A percentile compares a stretch with the other conserved stretches of the same genome.
Conservation (phyloP, 2,113 vertebrate species). For the Phylloscopus trochiloides region DNA sequence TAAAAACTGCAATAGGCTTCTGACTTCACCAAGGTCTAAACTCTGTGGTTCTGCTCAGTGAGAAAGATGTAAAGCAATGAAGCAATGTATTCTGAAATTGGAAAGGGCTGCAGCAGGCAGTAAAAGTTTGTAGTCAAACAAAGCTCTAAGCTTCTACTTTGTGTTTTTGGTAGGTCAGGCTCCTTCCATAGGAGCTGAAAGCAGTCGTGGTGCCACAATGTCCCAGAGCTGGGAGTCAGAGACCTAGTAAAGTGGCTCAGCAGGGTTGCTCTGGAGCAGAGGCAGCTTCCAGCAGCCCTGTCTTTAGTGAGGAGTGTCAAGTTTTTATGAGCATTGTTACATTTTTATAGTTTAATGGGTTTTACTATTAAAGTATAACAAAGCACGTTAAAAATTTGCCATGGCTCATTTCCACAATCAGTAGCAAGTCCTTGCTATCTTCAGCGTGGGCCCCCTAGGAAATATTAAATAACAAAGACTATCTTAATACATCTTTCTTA, state of each 20-base stretch:
- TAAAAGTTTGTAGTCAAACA: slow-evolving; percentile 45
- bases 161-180: slow-evolving; percentile 6
- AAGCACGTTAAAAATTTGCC: slow-evolving; percentile 40
- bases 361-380: slow-evolving; percentile 56
- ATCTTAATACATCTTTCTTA: slow-evolving; percentile 12
- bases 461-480: slow-evolving; percentile 18
- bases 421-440: slow-evolving; percentile 33
- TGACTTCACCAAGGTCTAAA: not conserved
- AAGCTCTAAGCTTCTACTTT: not conserved
- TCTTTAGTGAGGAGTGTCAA: slow-evolving; percentile 41
- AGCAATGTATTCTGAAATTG: slow-evolving; percentile 18
- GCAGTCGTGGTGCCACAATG: slow-evolving; percentile 10
- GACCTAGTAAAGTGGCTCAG: slow-evolving; percentile 48
- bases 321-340: slow-evolving; percentile 54
- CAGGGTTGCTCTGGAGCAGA: not conserved
- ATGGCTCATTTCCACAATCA: slow-evolving; percentile 23
- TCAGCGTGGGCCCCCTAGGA: not conserved
- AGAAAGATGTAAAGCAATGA: not conserved
- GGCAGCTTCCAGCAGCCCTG: slow-evolving; percentile 6
- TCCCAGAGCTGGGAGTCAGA: slow-evolving; percentile 44
- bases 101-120: slow-evolving; percentile 7
- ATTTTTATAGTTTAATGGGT: slow-evolving; percentile 61
- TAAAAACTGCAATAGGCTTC: not conserved
- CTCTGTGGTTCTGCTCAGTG: not conserved
- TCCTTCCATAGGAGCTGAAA: slow-evolving; percentile 22